phyloP scores from a whole-genome alignment of 2,888 invertebrate species.

The Belgica antarctica region DNA sequence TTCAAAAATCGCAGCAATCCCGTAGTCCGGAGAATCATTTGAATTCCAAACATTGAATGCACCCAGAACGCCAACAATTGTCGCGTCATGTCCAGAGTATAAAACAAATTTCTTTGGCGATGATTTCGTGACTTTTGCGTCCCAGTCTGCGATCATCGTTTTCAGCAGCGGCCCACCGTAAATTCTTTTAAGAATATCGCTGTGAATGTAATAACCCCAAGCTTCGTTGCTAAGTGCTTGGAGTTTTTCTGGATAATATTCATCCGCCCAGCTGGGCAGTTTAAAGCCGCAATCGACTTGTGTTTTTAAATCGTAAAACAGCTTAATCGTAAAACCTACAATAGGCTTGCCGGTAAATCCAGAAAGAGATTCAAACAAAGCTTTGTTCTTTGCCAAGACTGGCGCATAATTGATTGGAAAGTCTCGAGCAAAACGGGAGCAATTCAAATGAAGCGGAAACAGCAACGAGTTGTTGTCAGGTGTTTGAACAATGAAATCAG shows the following conservation, averaged over 20 bases:
- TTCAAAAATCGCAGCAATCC: no score
- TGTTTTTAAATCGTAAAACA: no score
- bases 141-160: slow-evolving; percentile 63
- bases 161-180: slow-evolving; percentile 62
- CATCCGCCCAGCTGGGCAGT: slow-evolving; percentile 63
- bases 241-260: slow-evolving; percentile 61
- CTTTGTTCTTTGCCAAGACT: no score
- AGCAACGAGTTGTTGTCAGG: slow-evolving; percentile 66
- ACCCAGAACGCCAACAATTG: slow-evolving; percentile 64
- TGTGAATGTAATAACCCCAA: slow-evolving; percentile 61
- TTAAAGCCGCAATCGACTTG: slow-evolving; percentile 60
- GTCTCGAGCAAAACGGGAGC: no score
- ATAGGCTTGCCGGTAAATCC: no score
- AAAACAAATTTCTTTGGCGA: slow-evolving; percentile 59
- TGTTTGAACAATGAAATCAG: slow-evolving; percentile 68
- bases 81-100: slow-evolving; percentile 73
- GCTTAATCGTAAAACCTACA: no score
- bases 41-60: no score
- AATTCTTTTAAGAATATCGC: slow-evolving; percentile 60
- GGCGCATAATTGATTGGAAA: no score
- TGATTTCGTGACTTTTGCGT: slow-evolving; percentile 55
- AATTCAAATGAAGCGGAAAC: no score
- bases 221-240: slow-evolving; percentile 59
- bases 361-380: no score
- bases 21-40: no score